Conservation (phyloP, 2,888 invertebrate species). For the Ennomos quercinarius region DNA sequence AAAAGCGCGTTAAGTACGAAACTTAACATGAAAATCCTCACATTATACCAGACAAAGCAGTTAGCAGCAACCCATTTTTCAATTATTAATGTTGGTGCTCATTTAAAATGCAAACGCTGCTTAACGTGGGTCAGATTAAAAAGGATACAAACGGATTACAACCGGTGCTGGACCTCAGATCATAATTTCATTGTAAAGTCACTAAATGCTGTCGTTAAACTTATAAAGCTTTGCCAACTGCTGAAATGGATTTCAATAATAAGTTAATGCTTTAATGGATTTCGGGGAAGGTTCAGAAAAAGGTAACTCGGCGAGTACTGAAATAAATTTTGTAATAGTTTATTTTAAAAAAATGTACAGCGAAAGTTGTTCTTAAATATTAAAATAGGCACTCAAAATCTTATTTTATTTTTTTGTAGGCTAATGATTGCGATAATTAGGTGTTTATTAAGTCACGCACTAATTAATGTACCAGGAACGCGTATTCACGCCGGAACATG, state of each 20-base stretch:
- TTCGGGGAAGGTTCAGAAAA: conserved; percentile 27
- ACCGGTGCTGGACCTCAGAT: conserved; percentile 35
- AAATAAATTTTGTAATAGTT: no score
- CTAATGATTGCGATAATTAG: no score
- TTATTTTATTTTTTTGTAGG: no score
- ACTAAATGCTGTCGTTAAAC: conserved; percentile 44
- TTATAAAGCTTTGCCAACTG: conserved; percentile 19
- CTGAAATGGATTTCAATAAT: conserved; percentile 22
- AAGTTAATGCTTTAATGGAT: conserved; percentile 29
- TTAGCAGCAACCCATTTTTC: conserved; percentile 21
- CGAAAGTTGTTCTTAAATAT: no score
- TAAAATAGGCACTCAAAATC: no score
- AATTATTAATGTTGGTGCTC: conserved; percentile 27
- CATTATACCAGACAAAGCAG: conserved; percentile 14
- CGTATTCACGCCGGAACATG: no score
- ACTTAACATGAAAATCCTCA: conserved; percentile 22
- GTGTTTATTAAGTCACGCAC: no score
- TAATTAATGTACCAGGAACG: no score
- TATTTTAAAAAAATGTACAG: background rate
- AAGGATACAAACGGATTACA: conserved; percentile 50
- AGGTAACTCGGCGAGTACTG: background rate
- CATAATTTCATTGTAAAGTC: conserved; percentile 46
- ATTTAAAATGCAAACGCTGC: conserved; percentile 30
- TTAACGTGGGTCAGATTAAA: conserved; percentile 51
- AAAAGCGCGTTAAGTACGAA: conserved; percentile 15